Conservation (phyloP, 2,113 vertebrate species). For the Solea solea region DNA sequence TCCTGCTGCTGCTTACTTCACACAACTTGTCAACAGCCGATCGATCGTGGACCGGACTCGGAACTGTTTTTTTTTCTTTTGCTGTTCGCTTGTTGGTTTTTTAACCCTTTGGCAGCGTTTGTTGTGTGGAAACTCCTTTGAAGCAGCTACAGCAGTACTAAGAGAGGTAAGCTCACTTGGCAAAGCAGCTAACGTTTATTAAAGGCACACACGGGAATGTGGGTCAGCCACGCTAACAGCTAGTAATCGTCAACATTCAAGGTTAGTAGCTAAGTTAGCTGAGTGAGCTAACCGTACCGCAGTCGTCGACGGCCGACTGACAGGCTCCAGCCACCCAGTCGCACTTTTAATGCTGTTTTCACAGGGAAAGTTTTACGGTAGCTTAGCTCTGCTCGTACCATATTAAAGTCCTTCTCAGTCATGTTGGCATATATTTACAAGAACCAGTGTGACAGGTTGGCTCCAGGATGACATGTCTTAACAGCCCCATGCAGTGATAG, state of each 20-base stretch:
- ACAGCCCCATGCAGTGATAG: slow-evolving; percentile 6
- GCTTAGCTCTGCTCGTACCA: background rate
- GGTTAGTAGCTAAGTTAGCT: slow-evolving; percentile 67
- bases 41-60: slow-evolving; percentile 45
- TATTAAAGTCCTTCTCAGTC: slow-evolving; percentile 26
- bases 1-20: slow-evolving; percentile 49
- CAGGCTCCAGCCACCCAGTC: background rate
- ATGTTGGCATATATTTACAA: slow-evolving; percentile 48
- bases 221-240: slow-evolving; percentile 73
- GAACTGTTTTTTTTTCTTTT: background rate
- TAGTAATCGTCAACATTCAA: slow-evolving; percentile 55
- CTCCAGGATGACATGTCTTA: slow-evolving; percentile 28
- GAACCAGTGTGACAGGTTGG: slow-evolving; percentile 76
- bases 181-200: slow-evolving; percentile 39
- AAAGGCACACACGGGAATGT: slow-evolving; percentile 59
- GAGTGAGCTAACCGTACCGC: slow-evolving; percentile 35
- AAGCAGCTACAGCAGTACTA: slow-evolving; percentile 48
- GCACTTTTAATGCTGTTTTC: background rate
- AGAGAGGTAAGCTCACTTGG: slow-evolving; percentile 64
- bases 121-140: background rate
- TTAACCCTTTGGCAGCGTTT: background rate
- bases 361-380: background rate
- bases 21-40: slow-evolving; percentile 72
- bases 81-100: background rate
- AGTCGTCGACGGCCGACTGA: slow-evolving; percentile 13